Base-by-base conservation (phyloP, 2,888 invertebrate genomes). In the Ophraella communa region DNA sequence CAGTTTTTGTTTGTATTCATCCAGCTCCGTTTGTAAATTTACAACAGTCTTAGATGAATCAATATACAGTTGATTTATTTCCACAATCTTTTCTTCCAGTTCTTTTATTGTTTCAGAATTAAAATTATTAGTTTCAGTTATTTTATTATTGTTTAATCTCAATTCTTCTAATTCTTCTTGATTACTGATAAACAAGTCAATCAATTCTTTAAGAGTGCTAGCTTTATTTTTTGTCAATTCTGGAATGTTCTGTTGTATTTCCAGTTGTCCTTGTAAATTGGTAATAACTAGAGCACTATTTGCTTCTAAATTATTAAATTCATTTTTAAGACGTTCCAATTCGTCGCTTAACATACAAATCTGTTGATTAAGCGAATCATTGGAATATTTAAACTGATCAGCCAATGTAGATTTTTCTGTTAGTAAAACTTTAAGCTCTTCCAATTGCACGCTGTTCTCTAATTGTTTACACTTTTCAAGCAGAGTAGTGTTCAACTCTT, bases 341-440 rank as follows among this genome's bases (percentile, higher is more conserved):
- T 27, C 69, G 63, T 79, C 66, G 69, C 83, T 78, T 35, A 79
- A 62, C 7, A 66, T 52, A 18, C 70, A 69, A 14, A 78, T 66
- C 47, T 74, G 69, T 30, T 75, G 68, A 55, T 82, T 82, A 11
- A 81, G 80, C 2, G 45, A 39, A 30, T 51, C 51, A 83, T 73
- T 54, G 75, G 74, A 49, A 72, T 73, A 17, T 44, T 56, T 24
- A 2, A 64, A 51, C 42, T 64, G 42, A 5, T 54, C 44, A 17
- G 30, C 52, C 10, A 30, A 7, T 18, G 30, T 21, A n/a, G 51
- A 35, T 56, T 64, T 58, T 49, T 60, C 56, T 3, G 4, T n/a
- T n/a, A 56, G 30, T 11, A 51, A 39, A 21, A 23, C 24, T 47
- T 64, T 30, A n/a, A 64, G 39, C 7, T 30, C 51, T 55, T 42